Evolutionary conservation across 1,140 invertebrate species (phyloP), one percentile per base, ranked within the genome.

Genomic region (Orussus abietinus): DNA sequence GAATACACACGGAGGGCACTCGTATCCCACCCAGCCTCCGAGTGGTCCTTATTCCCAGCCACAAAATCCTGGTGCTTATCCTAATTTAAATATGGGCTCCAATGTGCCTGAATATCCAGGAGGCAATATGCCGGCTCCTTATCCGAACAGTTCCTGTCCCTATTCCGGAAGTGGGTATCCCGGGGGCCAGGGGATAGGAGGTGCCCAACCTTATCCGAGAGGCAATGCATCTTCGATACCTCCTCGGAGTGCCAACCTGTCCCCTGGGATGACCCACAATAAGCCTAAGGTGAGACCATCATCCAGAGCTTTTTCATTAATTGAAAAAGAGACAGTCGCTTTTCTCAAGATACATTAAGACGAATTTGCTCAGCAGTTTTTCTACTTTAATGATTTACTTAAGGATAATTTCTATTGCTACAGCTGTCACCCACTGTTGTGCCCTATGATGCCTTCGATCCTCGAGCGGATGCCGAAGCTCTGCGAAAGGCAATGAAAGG

Each of bases 401-500:
- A 19, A 32, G 43, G 19, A 30, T 44, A 37, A 19, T 26, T 25
- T 42, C 51, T 50, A 48, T 40, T 61, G 32, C 75, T 75, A 7
- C 47, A 82, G 79, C 64, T 75, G 13, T 78, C 76, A 10, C 83
- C 84, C 25, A 85, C 83, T 5, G 74, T 89, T n/a, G 51, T 72
- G 13, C 76, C 83, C 17, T 72, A 69, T 15, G 63, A 69, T 19
- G 64, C 71, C 12, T 88, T 89, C 53, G 77, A 89, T 68, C 69
- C 86, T 0, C 77, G 79, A 28, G 71, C 69, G 28, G 90, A 94
- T 78, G 90, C 90, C 1, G 82, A 87, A 69, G 76, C 77, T 5
- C 69, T 95, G 10, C 77, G 87, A 28, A 87, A 90, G 60, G 90
- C 91, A 7, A 92, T 94, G 85, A 87, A 90, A 72, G 88, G 83